These are phyloP conservation scores for Harpagus bidentatus DNA, from an alignment of 2,113 vertebrate species.

Conservation along the genomic window DNA sequence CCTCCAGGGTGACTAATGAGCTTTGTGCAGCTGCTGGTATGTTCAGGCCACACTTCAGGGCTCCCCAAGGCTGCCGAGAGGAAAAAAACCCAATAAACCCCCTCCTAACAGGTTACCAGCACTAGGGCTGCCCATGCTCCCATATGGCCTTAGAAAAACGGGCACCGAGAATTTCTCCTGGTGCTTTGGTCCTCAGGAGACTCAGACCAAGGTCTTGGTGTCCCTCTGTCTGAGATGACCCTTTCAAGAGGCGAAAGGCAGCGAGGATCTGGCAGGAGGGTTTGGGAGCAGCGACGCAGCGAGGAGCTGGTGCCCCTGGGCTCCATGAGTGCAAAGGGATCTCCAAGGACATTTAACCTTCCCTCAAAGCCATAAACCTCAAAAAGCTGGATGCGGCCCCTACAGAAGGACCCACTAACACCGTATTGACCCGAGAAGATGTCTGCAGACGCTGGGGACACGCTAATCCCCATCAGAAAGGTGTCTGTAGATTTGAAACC, in stretches of 20 bases:
- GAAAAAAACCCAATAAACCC: rapidly evolving
- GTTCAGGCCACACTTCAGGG: neutral
- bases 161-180: neutral
- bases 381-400: neutral
- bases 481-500: neutral
- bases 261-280: neutral
- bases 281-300: neutral
- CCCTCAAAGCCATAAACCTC: neutral
- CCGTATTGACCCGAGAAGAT: neutral
- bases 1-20: neutral
- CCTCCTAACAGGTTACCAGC: neutral
- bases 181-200: neutral
- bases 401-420: neutral
- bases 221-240: neutral
- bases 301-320: neutral
- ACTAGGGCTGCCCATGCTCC: neutral
- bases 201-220: neutral
- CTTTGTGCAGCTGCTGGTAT: neutral
- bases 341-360: neutral
- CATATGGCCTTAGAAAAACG: neutral
- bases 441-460: neutral
- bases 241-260: neutral
- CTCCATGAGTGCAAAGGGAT: neutral
- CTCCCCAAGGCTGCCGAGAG: neutral
- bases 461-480: neutral